Conservation (phyloP, 2,113 vertebrate species). For the Ellobius talpinus region DNA sequence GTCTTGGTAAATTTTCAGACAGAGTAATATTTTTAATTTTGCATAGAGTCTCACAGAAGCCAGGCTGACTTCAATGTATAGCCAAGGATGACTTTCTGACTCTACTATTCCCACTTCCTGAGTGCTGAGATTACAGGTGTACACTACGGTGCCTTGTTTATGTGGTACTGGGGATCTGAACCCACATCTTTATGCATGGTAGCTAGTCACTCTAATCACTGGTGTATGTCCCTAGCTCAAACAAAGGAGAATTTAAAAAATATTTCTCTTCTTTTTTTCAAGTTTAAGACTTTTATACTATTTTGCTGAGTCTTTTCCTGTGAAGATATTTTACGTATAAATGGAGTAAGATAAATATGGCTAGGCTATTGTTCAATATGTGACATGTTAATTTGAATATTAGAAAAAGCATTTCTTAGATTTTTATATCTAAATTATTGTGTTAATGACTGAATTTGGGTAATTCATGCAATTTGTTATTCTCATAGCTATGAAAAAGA, state of each 20-base stretch:
- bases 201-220: background rate
- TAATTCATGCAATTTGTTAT: background rate
- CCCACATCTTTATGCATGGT: background rate
- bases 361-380: background rate
- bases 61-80: background rate
- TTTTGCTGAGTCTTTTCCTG: background rate
- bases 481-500: background rate
- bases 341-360: background rate
- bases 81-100: background rate
- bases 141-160: too few species aligned
- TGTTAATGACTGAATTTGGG: background rate
- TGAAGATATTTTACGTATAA: slow-evolving; percentile 4
- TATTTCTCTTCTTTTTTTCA: background rate
- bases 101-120: too few species aligned
- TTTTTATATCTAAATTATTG: background rate
- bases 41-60: background rate
- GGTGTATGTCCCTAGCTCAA: background rate
- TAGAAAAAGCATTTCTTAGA: background rate
- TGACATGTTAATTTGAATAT: slow-evolving; percentile 8
- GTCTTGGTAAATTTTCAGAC: background rate
- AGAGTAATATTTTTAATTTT: background rate
- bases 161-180: background rate
- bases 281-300: background rate
- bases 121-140: background rate
- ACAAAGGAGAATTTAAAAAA: background rate